A percentile compares a stretch with the other conserved stretches of the same genome.
These are phyloP conservation scores for Microctonus aethiopoides DNA, from an alignment of 2,888 invertebrate species.

Conservation along the genomic window DNA sequence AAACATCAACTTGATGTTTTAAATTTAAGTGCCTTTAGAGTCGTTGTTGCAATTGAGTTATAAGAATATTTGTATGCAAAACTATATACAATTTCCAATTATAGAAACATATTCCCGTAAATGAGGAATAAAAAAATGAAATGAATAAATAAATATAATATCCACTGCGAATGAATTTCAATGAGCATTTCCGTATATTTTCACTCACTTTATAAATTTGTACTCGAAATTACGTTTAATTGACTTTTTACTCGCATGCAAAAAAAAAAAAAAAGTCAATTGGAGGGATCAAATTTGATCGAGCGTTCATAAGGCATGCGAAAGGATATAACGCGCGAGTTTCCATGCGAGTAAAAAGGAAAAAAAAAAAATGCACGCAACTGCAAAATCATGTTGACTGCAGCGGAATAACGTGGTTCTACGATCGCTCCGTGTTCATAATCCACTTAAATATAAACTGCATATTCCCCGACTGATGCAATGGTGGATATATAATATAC, in stretches of 20 bases:
- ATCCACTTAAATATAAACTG: slow-evolving; percentile 61
- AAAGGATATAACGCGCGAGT: slow-evolving; percentile 14
- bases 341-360: background rate
- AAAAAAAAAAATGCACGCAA: slow-evolving; percentile 48
- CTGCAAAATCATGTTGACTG: slow-evolving; percentile 60
- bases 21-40: background rate
- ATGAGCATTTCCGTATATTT: background rate
- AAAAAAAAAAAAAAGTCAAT: slow-evolving; percentile 1
- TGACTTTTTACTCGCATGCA: background rate
- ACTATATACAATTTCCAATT: background rate
- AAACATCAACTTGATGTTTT: slow-evolving; percentile 33
- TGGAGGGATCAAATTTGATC: slow-evolving; percentile 20
- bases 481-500: background rate
- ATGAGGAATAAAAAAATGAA: background rate
- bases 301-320: slow-evolving; percentile 24
- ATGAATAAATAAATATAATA: background rate
- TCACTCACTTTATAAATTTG: slow-evolving; percentile 23
- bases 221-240: slow-evolving; percentile 20
- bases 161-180: background rate
- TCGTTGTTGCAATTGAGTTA: background rate
- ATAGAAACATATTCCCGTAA: slow-evolving; percentile 18
- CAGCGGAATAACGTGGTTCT: slow-evolving; percentile 62
- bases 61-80: background rate
- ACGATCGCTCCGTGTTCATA: slow-evolving; percentile 56
- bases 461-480: slow-evolving; percentile 46